A percentile compares a stretch with the other conserved stretches of the same genome.
Conservation (phyloP, 2,113 vertebrate genomes). For the Cebus imitator region DNA sequence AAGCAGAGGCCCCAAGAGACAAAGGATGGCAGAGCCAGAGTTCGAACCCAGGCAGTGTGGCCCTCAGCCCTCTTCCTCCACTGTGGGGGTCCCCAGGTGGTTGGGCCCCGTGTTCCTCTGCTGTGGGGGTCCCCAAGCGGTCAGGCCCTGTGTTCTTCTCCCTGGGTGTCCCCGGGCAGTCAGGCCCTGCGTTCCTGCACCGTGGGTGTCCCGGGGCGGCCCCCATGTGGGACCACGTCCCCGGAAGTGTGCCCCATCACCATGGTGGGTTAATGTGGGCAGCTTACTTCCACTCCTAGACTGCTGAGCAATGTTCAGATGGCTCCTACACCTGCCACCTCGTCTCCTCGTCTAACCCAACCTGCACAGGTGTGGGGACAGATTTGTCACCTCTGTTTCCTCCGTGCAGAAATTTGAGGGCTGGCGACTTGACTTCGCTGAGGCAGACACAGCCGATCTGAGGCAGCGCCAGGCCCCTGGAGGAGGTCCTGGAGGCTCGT, state of each 20-base stretch:
- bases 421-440: neutral
- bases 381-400: neutral
- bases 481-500: too few species aligned
- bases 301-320: too few species aligned
- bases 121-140: accelerated
- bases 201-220: too few species aligned
- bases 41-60: neutral
- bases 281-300: neutral
- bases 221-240: too few species aligned
- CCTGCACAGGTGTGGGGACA: neutral
- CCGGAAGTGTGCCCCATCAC: neutral
- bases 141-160: accelerated
- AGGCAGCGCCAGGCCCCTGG: neutral
- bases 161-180: accelerated
- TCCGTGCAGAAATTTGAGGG: neutral
- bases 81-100: neutral
- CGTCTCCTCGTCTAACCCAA: neutral
- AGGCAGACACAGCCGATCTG: neutral
- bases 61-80: neutral
- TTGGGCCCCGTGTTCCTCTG: neutral
- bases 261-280: neutral
- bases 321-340: neutral
- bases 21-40: neutral
- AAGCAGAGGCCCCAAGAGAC: neutral
- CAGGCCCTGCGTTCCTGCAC: too few species aligned